Base-by-base conservation (phyloP, 2,113 vertebrate species). In the Hippolais icterina region DNA sequence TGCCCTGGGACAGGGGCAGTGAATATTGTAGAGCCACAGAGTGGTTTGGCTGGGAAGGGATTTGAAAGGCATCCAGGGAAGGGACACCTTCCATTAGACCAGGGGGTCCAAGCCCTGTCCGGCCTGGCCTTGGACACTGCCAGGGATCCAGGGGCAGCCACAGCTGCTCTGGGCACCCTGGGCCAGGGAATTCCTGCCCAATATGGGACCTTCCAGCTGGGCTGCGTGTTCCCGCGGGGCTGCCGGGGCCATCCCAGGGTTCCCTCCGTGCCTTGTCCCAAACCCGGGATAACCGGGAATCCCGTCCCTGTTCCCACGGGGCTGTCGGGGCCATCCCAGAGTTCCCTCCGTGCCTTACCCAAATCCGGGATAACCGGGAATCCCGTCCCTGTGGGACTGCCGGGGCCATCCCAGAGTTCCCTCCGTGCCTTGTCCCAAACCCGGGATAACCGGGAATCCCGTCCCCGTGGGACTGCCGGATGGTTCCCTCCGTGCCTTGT, bases 131-230 rank as follows among this genome's bases (percentile, higher is more conserved):
- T 2, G 39, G 27, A 0, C 27, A 22, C 9, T 60, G 0, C 46
- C 72, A 60, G 46, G 31, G 72, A 52, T 44, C 5, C 66, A 71
- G 63, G 39, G 64, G 8, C 84, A 87, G 47, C 64, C 64, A 0
- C 37, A 61, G 84, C 54, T 61, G 15, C 47, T 78, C 33, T 53
- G 47, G 64, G 22, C 53, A 37, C 5, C 31, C 25, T 59, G 53
- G 7, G 53, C 44, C 72, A 28, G 68, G 33, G 20, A 39, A 39
- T 39, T 39, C 25, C 21, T 12, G 2, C 11, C 44, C 22, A 1
- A 1, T 2, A 23, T 3, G 5, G 8, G 0, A 0, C 8, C 5
- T 6, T 11, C 13, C 3, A 3, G 25, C 11, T 3, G 21, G 4
- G 33, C 11, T 4, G 12, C 1, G 18, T 4, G 29, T 6, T 11